These are phyloP conservation scores for Chionodraco myersi DNA, from an alignment of 2,113 vertebrate species.

Conservation along the genomic window DNA sequence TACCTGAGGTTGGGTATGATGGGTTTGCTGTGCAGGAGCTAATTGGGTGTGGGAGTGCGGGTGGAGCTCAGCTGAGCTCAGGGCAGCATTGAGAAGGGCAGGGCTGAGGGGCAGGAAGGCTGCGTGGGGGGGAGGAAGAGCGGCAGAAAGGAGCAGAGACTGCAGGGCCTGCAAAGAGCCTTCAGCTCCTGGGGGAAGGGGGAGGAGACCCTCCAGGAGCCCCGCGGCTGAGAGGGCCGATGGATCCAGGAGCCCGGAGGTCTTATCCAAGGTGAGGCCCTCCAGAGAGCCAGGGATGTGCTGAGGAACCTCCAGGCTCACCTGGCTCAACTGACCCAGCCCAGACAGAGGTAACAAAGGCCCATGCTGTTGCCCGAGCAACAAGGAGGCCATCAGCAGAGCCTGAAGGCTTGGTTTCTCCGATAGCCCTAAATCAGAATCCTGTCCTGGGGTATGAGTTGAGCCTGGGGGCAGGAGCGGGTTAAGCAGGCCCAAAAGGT, in stretches of 20 bases:
- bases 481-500: conserved; percentile 82
- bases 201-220: conserved; percentile 86
- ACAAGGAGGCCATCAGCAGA: conserved; percentile 86
- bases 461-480: conserved; percentile 64
- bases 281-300: conserved; percentile 82
- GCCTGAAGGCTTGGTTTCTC: conserved; percentile 82
- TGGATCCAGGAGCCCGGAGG: conserved; percentile 80
- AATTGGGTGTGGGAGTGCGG: conserved; percentile 72
- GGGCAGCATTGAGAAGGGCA: conserved; percentile 85
- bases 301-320: conserved; percentile 84
- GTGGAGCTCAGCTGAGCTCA: conserved; percentile 83
- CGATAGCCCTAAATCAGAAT: conserved; percentile 70
- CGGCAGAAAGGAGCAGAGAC: conserved; percentile 83
- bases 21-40: conserved; percentile 75
- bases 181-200: conserved; percentile 77
- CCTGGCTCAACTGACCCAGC: conserved; percentile 77
- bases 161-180: conserved; percentile 79
- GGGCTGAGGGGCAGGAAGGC: conserved; percentile 89
- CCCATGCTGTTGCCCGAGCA: conserved; percentile 82
- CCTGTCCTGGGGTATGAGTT: conserved; percentile 60
- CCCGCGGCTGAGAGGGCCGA: conserved; percentile 84
- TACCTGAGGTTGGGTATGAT: conserved; percentile 81
- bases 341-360: conserved; percentile 85
- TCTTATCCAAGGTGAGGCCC: conserved; percentile 79
- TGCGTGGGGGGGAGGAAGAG: conserved; percentile 76